Evolutionary conservation across 2,113 vertebrate species (phyloP).

Genomic region (Monarcha castaneiventris): DNA sequence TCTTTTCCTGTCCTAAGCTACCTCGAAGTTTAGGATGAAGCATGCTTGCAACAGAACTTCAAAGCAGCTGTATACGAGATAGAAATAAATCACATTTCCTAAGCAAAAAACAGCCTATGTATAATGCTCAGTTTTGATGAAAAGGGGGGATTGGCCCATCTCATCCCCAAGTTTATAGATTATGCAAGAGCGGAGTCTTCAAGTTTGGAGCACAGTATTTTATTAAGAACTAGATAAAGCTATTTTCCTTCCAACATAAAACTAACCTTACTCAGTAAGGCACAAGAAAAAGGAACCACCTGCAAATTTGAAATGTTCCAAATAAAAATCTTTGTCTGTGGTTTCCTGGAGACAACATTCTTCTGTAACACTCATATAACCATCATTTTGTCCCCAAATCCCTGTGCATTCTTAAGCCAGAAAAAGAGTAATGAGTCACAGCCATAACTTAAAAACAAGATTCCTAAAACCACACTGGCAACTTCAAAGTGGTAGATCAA

Average conservation of each 20-base stretch:
- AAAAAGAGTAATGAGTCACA: not conserved
- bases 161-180: not conserved
- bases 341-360: not conserved
- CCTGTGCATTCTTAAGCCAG: not conserved
- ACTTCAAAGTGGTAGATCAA: not conserved
- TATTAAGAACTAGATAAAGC: not conserved
- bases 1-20: not conserved
- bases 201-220: not conserved
- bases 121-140: not conserved
- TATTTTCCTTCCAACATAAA: not conserved
- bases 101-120: not conserved
- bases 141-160: not conserved
- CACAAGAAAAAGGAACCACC: not conserved
- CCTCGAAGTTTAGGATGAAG: not conserved
- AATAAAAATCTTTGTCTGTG: not conserved
- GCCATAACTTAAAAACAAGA: not conserved
- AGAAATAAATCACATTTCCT: not conserved
- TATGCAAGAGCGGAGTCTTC: not conserved
- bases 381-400: not conserved
- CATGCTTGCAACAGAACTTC: not conserved
- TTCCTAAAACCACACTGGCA: not conserved
- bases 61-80: not conserved
- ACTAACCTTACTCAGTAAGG: not conserved
- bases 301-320: not conserved
- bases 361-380: not conserved